A percentile compares a stretch with the other conserved stretches of the same genome.
Conservation (phyloP, 1,140 invertebrate genomes). For the Propsilocerus akamusi region DNA sequence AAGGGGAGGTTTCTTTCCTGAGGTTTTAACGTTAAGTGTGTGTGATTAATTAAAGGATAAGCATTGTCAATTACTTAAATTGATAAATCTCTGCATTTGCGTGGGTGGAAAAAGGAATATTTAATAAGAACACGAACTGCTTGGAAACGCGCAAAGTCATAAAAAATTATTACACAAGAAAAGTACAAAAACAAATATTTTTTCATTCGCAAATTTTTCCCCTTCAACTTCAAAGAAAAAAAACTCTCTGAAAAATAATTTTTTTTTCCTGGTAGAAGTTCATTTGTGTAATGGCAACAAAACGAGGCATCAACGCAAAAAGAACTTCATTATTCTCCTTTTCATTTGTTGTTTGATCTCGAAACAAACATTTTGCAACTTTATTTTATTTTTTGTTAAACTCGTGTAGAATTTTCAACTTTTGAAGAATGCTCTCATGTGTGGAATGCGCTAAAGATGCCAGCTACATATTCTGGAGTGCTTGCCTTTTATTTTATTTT, state of each 20-base stretch:
- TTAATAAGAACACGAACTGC: neutral
- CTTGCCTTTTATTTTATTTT: too few relatives aligned
- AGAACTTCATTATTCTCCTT: neutral
- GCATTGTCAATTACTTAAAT: slow-evolving; percentile 4
- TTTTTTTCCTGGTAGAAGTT: neutral
- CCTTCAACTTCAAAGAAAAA: neutral
- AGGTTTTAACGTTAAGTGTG: slow-evolving; percentile 1
- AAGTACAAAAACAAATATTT: slow-evolving; percentile 1
- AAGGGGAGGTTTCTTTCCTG: too few relatives aligned
- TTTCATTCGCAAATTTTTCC: too few relatives aligned
- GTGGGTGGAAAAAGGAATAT: neutral
- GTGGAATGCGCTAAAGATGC: neutral
- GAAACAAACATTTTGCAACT: too few relatives aligned
- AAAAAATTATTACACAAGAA: slow-evolving; percentile 1
- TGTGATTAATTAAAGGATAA: slow-evolving; percentile 4
- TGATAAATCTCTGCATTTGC: neutral
- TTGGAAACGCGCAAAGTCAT: too few relatives aligned
- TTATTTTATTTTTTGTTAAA: neutral
- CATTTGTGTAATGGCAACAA: slow-evolving; percentile 3
- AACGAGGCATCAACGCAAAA: neutral
- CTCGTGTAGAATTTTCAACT: neutral
- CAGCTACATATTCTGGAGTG: too few relatives aligned
- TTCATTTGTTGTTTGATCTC: neutral
- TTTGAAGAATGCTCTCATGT: neutral
- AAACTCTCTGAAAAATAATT: too few relatives aligned